A percentile compares a stretch with the other conserved stretches of the same genome.
phyloP scores from a whole-genome alignment of 2,113 vertebrate species.

The Hemibates koningsi region DNA sequence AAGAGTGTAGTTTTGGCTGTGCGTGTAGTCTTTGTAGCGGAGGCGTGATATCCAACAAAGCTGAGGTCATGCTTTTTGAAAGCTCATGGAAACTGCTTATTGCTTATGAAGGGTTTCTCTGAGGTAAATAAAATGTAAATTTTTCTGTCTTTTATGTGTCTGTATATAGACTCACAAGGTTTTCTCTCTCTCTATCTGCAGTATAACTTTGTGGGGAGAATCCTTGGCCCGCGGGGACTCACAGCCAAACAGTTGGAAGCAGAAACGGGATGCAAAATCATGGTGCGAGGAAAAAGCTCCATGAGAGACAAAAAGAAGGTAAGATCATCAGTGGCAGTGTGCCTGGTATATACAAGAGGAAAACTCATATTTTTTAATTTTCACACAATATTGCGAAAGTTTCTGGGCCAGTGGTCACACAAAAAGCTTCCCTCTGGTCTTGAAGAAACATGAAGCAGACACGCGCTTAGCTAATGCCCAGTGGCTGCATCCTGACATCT shows the following conservation, averaged over 20 bases:
- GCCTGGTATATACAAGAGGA: background rate
- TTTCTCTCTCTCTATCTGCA: conserved; percentile 47
- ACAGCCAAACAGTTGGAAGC: conserved; percentile 82
- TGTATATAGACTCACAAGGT: background rate
- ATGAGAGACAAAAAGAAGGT: conserved; percentile 84
- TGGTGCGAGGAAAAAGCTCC: conserved; percentile 81
- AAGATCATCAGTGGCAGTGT: conserved; percentile 8
- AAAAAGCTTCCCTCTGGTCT: background rate
- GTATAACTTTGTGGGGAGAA: conserved; percentile 82
- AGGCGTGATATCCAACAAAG: background rate
- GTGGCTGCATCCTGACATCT: conserved; percentile 38
- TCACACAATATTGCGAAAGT: background rate
- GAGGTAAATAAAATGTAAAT: background rate
- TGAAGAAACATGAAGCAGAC: background rate
- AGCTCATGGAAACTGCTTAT: background rate
- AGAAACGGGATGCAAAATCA: conserved; percentile 81
- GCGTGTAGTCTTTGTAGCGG: background rate
- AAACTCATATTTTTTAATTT: background rate
- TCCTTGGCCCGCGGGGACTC: conserved; percentile 78
- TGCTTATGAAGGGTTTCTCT: background rate
- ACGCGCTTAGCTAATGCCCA: background rate
- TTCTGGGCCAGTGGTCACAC: background rate
- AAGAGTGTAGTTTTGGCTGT: background rate
- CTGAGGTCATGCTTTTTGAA: background rate
- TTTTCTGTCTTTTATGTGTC: background rate